Conservation (phyloP, 1,140 invertebrate genomes). For the Bilobella aurantiaca region DNA sequence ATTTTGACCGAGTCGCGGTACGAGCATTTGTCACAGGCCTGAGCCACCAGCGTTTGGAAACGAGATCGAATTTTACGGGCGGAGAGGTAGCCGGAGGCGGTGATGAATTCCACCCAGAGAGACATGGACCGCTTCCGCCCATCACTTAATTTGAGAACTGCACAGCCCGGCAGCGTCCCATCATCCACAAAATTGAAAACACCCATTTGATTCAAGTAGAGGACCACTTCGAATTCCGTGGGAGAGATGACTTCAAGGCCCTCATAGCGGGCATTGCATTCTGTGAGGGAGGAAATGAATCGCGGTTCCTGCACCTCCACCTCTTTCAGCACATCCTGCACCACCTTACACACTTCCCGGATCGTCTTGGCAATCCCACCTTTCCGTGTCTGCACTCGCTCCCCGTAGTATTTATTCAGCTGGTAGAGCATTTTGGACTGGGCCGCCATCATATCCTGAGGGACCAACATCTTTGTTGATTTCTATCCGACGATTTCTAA, state of each 20-base stretch:
- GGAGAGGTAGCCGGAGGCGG: slow-evolving; percentile 82
- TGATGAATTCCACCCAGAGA: slow-evolving; percentile 94
- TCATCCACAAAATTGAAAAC: slow-evolving; percentile 95
- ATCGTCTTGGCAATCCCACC: slow-evolving; percentile 73
- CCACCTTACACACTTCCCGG: slow-evolving; percentile 80
- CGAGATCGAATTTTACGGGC: slow-evolving; percentile 86
- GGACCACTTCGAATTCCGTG: slow-evolving; percentile 83
- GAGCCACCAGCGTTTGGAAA: slow-evolving; percentile 83
- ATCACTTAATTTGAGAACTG: slow-evolving; percentile 83
- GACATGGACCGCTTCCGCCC: slow-evolving; percentile 91
- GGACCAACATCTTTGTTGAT: slow-evolving; percentile 81
- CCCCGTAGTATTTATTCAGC: slow-evolving; percentile 86
- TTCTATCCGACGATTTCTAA: too few relatives aligned
- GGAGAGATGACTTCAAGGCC: slow-evolving; percentile 78
- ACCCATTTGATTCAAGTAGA: slow-evolving; percentile 92
- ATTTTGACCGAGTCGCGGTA: slow-evolving; percentile 83
- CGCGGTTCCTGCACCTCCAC: slow-evolving; percentile 92
- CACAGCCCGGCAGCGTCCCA: slow-evolving; percentile 81
- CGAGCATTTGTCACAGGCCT: slow-evolving; percentile 82
- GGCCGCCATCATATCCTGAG: slow-evolving; percentile 69
- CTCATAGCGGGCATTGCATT: slow-evolving; percentile 79
- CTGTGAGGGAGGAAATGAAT: slow-evolving; percentile 83
- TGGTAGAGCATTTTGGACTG: slow-evolving; percentile 84
- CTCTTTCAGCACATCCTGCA: slow-evolving; percentile 90
- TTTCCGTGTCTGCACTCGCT: slow-evolving; percentile 74